A percentile compares a stretch with the other conserved stretches of the same genome.
Evolutionary conservation across 2,888 invertebrate species (phyloP).

Genomic region (Xestia xanthographa): DNA sequence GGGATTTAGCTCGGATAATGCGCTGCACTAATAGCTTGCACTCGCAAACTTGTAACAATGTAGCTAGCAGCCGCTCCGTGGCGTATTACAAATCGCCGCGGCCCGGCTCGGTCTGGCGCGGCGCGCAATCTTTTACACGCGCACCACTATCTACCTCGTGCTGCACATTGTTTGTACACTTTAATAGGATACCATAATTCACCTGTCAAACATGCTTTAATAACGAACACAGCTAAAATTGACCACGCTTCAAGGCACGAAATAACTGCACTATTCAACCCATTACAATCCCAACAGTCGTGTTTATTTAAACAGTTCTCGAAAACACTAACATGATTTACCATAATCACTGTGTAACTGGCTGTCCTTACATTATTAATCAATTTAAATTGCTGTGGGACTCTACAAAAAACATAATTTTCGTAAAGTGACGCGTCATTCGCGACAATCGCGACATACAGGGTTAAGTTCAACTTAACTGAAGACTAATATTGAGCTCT

Average conservation of each 20-base stretch:
- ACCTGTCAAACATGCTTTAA: slow-evolving; percentile 63
- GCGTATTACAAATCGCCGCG: slow-evolving; percentile 68
- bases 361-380: slow-evolving; percentile 58
- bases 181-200: slow-evolving; percentile 66
- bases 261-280: slow-evolving; percentile 48
- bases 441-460: slow-evolving; percentile 33
- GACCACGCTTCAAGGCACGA: slow-evolving; percentile 56
- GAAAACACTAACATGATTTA: slow-evolving; percentile 49
- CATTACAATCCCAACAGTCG: slow-evolving; percentile 41
- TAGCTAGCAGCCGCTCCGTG: slow-evolving; percentile 55
- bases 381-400: slow-evolving; percentile 52
- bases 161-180: slow-evolving; percentile 65
- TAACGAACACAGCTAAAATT: slow-evolving; percentile 63
- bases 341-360: slow-evolving; percentile 50
- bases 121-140: slow-evolving; percentile 63
- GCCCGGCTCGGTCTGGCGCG: slow-evolving; percentile 52
- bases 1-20: slow-evolving; percentile 50
- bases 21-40: slow-evolving; percentile 53
- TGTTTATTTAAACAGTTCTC: slow-evolving; percentile 54
- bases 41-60: slow-evolving; percentile 61
- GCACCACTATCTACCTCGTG: slow-evolving; percentile 60
- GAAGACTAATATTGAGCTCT: slow-evolving; percentile 60
- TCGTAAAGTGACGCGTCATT: slow-evolving; percentile 58
- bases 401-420: slow-evolving; percentile 49
- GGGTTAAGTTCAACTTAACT: slow-evolving; percentile 63